Conservation (phyloP, 1,140 invertebrate genomes). For the Varroa destructor region DNA sequence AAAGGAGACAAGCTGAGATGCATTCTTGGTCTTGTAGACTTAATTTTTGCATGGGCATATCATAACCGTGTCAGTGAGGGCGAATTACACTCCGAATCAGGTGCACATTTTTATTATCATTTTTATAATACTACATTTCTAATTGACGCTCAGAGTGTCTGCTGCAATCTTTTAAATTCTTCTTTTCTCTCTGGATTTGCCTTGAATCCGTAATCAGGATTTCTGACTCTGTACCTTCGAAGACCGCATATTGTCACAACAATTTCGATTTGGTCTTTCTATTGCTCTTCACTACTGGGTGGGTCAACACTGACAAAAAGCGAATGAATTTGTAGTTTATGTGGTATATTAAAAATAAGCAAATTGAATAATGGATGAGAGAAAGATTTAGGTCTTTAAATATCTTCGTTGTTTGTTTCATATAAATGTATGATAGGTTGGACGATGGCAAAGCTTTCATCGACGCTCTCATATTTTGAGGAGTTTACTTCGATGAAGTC, state of each 20-base stretch:
- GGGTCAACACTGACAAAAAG: too few relatives aligned
- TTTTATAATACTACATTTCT: too few relatives aligned
- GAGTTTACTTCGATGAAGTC: conserved; percentile 22
- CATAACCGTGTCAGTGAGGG: not conserved
- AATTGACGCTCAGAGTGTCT: not conserved
- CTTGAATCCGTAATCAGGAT: too few relatives aligned
- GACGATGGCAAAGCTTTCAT: conserved; percentile 20
- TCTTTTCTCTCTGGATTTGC: not conserved
- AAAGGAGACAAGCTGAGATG: not conserved
- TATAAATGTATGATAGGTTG: not conserved
- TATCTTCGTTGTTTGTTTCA: not conserved
- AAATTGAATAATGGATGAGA: too few relatives aligned
- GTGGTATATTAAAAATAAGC: too few relatives aligned
- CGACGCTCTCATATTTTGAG: not conserved
- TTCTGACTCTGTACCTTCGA: too few relatives aligned
- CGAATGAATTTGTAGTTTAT: too few relatives aligned
- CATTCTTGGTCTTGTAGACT: not conserved
- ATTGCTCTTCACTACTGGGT: too few relatives aligned
- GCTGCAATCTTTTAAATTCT: not conserved
- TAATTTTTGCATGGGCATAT: conserved; percentile 7
- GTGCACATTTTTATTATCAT: not conserved
- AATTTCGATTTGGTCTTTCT: too few relatives aligned
- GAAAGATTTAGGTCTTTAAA: not conserved
- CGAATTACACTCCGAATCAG: conserved; percentile 15
- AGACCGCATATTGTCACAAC: too few relatives aligned